Base-by-base conservation (phyloP, 1,140 invertebrate species). In the Mycetomoellerius zeteki region DNA sequence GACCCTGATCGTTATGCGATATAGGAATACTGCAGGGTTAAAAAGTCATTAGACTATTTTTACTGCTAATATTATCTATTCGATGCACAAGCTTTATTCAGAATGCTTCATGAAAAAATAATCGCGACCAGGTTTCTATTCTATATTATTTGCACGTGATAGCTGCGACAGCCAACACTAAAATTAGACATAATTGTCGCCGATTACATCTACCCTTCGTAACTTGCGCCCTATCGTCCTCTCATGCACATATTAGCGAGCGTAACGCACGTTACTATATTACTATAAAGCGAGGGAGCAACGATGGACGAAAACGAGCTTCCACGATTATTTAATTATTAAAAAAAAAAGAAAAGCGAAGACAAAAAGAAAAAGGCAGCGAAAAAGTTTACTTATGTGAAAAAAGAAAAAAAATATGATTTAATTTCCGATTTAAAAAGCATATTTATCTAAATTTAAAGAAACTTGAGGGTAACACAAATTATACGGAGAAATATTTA, bases 171-270 rank as follows among this genome's bases (percentile, higher is more conserved):
- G 47, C 71, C 91, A 91, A 88, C 91, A 89, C 88, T 91, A 72
- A 92, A 94, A 94, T 94, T 94, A 93, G 86, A 88, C 88, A 85
- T 94, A 94, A 94, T 94, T 94, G 90, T 88, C 62, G 69, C 69
- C 86, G 94, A 94, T 94, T 91, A 89, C 90, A 94, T 94, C 94
- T 93, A 93, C 91, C 91, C 90, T 88, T 77, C 86, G 56, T 85
- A 86, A 69, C 85, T 69, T 81, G 56, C 69, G 88, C 64, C 21
- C 64, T 50, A 37, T 21, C 65, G 60, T 76, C 21, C 58, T 75
- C 69, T 30, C 65, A 24, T 62, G 62, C 85, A 58, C 58, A 10
- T 78, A 80, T 90, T 89, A 87, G 33, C 65, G 52, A 82, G 1
- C 56, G 27, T 64, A 47, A 75, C 75, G 30, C 52, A 47, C 14